Evolutionary conservation across 2,888 invertebrate genomes (phyloP), one percentile per base, ranked within the genome.

Genomic region (Trichopria drosophilae): DNA sequence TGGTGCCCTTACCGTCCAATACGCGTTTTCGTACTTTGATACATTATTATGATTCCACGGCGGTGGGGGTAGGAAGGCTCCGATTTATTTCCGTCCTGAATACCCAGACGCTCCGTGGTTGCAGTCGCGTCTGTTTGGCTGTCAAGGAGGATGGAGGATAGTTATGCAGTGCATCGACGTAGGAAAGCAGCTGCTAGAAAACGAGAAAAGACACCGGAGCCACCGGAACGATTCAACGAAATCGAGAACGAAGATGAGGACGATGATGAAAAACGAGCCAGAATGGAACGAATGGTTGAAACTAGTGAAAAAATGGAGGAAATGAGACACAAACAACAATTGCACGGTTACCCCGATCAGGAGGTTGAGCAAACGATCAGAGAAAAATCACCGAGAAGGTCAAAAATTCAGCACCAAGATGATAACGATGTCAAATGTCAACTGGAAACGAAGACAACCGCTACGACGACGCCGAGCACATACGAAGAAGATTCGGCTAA

Each of bases 91-190:
- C 66, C 53, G 71, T 71, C 68, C 53, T 46, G 51, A 47, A 44
- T n/a, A 50, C 55, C 49, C 52, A 49, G 53, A 24, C 50, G 47
- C 22, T 52, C n/a, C 51, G 58, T 50, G 52, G 51, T 45, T 39
- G 43, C 13, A n/a, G 15, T 31, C 12, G 13, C 12, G 5, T 36
- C 22, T 19, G 22, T 19, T 18, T 28, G n/a, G n/a, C n/a, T n/a
- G n/a, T n/a, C 6, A 24, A 24, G 10, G 10, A 24, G 24, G 37
- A 75, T 76, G 72, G 73, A 75, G 64, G 72, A 75, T 59, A 72
- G 71, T 63, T 73, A 75, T 62, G 65, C 67, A 59, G 69, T 72
- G 57, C 71, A 75, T 58, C 61, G 72, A 57, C 71, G 74, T 36
- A 69, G 73, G 19, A 70, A 73, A 49, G 71, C 70, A 15, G 64